phyloP scores from a whole-genome alignment of 2,113 vertebrate genomes.

The Pygoscelis antarcticus region DNA sequence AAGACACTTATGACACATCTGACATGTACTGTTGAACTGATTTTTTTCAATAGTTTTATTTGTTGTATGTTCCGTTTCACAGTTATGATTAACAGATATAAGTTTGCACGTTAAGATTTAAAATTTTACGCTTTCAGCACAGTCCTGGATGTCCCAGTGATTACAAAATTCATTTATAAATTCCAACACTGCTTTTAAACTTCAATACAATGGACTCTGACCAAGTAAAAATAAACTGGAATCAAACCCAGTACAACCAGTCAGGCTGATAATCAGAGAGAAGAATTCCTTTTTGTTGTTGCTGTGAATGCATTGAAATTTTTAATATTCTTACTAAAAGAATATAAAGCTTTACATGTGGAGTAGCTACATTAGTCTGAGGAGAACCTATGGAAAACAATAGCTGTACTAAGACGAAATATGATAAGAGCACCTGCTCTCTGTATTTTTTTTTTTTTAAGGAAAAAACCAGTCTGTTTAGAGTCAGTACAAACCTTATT shows the following conservation, averaged over 20 bases:
- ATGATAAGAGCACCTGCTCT: slow-evolving; percentile 10
- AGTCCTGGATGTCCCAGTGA: neutral
- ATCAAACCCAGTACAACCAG: neutral
- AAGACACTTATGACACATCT: neutral
- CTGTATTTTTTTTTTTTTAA: neutral
- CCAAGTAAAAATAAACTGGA: neutral
- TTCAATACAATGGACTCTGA: neutral
- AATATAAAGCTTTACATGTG: neutral
- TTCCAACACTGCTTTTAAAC: neutral
- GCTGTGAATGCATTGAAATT: neutral
- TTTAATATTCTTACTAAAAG: neutral
- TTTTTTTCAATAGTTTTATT: neutral
- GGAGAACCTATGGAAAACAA: neutral
- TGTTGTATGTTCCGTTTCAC: neutral
- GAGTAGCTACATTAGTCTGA: neutral
- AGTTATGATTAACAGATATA: neutral
- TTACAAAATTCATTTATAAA: neutral
- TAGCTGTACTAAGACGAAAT: slow-evolving; percentile 4
- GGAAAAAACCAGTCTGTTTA: neutral
- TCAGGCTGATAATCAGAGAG: neutral
- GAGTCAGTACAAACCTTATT: slow-evolving; percentile 41
- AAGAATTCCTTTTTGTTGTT: neutral
- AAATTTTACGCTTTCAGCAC: neutral
- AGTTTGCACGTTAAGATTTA: fast-evolving
- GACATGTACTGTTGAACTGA: neutral